Evolutionary conservation across 2,797 vertebrate species (phyloP), one percentile per base, ranked within the genome.

Genomic region (Enteromius viviparus): DNA sequence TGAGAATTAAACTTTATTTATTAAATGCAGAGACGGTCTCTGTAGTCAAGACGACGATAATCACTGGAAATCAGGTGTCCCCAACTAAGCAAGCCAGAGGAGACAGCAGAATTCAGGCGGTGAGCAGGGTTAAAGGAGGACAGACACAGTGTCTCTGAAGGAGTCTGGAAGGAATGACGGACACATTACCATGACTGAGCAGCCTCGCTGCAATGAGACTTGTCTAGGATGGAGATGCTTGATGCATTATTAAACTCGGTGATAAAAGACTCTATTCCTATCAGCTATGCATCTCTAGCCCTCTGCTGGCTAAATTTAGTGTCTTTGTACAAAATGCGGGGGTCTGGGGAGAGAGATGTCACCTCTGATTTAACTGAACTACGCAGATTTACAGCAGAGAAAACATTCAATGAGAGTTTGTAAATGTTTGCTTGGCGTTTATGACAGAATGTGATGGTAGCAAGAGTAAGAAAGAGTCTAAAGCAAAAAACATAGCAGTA

Each of bases 291-390:
- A 70, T 49, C 55, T 75, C 77, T 58, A 37, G 62, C n/a, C 15
- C 37, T 69, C 77, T 55, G 8, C 21, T n/a, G 9, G 80, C 62
- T 87, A 88, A 77, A 83, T 88, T 84, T 88, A 87, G 79, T 23
- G 42, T 60, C 80, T 75, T 82, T 86, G 53, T 58, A 21, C 65
- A 76, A 58, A 49, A 84, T 84, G 85, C 34, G 12, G 32, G 51
- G 23, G 60, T 58, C 64, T 74, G 53, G 32, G 68, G 79, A 71
- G 75, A 77, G 34, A 85, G 29, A 64, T 76, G 83, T 76, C 78
- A 77, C 58, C 34, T 64, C 53, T 55, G 60, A 85, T 72, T 32
- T 53, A 82, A 74, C 47, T 4, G 32, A 74, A 49, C n/a, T 42
- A 76, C 60, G 26, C 8, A n/a, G 23, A 2, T 76, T 82, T 21